These are phyloP conservation scores for Protodeltote pygarga DNA, from an alignment of 2,888 invertebrate genomes.

Conservation along the genomic window DNA sequence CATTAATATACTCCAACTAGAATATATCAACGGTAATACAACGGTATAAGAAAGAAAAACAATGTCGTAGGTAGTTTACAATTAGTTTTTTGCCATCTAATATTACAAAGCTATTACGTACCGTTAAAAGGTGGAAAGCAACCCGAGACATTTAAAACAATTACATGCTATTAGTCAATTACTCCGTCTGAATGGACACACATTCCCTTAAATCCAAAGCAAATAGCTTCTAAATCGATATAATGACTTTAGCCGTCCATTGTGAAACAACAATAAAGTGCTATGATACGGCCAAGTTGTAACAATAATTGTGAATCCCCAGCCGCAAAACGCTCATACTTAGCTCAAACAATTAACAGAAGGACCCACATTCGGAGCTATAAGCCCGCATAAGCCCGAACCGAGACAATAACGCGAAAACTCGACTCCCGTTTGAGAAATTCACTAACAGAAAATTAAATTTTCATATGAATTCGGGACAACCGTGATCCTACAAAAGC, in stretches of 20 bases:
- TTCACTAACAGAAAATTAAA: conserved; percentile 83
- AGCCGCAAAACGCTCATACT: conserved; percentile 77
- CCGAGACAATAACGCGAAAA: conserved; percentile 80
- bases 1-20: too few relatives aligned
- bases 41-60: too few relatives aligned
- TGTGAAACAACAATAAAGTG: conserved; percentile 72
- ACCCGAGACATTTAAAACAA: too few relatives aligned
- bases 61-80: too few relatives aligned
- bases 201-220: conserved; percentile 49
- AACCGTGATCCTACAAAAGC: conserved; percentile 78
- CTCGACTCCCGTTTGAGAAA: conserved; percentile 76
- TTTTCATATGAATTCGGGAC: conserved; percentile 81
- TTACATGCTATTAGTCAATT: conserved; percentile 7
- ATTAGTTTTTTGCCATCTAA: too few relatives aligned
- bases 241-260: conserved; percentile 58
- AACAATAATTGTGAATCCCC: conserved; percentile 78
- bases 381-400: conserved; percentile 80
- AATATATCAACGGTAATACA: too few relatives aligned
- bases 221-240: conserved; percentile 61
- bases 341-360: conserved; percentile 82
- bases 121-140: too few relatives aligned
- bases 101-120: too few relatives aligned
- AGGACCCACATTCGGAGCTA: conserved; percentile 72
- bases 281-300: conserved; percentile 75
- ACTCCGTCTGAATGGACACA: conserved; percentile 19